phyloP scores from a whole-genome alignment of 2,797 vertebrate species.

The Tenualosa thibaudeaui region DNA sequence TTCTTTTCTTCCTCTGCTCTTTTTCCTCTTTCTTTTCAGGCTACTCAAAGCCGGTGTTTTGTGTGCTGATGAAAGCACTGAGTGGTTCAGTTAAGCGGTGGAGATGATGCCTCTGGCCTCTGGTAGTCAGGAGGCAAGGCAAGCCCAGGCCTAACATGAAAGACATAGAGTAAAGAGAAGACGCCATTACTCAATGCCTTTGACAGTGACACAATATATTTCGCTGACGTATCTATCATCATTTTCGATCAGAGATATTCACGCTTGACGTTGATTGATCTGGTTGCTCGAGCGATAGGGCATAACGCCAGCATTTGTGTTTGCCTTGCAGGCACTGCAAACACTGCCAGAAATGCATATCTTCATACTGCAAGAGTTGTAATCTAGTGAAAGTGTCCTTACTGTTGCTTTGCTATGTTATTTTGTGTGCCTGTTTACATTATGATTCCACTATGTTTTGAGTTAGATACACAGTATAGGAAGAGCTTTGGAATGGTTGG shows the following conservation, averaged over 20 bases:
- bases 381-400: no score
- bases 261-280: neutral
- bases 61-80: neutral
- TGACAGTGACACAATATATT: neutral
- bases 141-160: neutral
- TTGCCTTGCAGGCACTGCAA: neutral
- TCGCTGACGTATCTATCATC: neutral
- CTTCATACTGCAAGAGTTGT: neutral
- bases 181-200: neutral
- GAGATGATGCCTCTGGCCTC: neutral
- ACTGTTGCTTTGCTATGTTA: no score
- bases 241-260: neutral
- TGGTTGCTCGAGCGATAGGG: neutral
- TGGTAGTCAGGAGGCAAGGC: neutral
- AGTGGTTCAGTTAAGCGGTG: neutral
- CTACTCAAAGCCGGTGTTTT: neutral
- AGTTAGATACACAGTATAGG: no score
- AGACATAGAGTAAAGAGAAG: neutral
- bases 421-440: no score
- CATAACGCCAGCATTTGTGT: neutral
- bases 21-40: neutral
- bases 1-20: no score
- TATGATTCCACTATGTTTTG: no score
- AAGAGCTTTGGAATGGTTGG: neutral
- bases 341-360: neutral